Percentiles rank a stretch among this genome's conserved stretches.
phyloP scores from a whole-genome alignment of 2,797 vertebrate genomes.

The Huso huso region DNA sequence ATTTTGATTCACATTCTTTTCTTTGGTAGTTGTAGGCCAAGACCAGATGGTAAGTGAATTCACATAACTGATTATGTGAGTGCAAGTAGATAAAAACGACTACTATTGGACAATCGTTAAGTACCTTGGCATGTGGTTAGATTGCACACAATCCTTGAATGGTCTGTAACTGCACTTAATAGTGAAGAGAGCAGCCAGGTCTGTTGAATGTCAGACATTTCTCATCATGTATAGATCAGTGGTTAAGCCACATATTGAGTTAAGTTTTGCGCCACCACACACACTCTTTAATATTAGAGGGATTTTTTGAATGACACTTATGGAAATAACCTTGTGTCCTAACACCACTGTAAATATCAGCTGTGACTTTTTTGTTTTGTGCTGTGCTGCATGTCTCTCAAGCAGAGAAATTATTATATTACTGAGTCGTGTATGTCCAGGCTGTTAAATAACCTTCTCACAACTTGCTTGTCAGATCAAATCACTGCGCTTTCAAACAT shows the following conservation, averaged over 20 bases:
- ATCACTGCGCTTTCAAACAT: slow-evolving; percentile 5
- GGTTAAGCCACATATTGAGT: slow-evolving; percentile 3
- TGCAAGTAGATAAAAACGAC: too few relatives aligned
- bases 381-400: background rate
- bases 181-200: background rate
- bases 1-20: too few relatives aligned
- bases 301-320: background rate
- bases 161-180: background rate
- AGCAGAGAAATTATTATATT: background rate
- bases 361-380: background rate
- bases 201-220: background rate
- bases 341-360: background rate
- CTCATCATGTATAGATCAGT: background rate
- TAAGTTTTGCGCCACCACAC: background rate
- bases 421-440: background rate
- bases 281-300: background rate
- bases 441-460: slow-evolving; percentile 12
- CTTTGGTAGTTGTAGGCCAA: background rate
- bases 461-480: slow-evolving; percentile 6
- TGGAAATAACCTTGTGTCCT: background rate
- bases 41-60: background rate
- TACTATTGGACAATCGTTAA: background rate
- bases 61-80: too few relatives aligned
- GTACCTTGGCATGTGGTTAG: background rate
- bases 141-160: background rate